phyloP scores from a whole-genome alignment of 1,140 invertebrate species.

The Homalodisca vitripennis region DNA sequence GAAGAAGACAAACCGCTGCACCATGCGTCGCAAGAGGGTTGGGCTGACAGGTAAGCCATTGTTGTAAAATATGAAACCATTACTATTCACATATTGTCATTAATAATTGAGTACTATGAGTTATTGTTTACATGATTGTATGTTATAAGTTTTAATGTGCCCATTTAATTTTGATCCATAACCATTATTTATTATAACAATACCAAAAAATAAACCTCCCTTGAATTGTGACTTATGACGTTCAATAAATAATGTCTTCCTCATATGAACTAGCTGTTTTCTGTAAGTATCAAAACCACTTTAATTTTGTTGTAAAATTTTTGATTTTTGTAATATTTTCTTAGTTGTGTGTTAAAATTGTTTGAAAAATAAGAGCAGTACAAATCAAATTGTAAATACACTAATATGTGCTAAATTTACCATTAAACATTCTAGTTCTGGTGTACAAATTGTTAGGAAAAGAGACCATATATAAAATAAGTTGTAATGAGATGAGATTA shows the following conservation, averaged over 20 bases:
- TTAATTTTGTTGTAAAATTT: too few species aligned
- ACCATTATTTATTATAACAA: background rate
- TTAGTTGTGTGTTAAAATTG: too few species aligned
- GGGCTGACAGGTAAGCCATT: slow-evolving; percentile 61
- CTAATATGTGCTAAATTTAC: background rate
- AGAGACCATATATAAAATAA: background rate
- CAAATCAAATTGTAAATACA: background rate
- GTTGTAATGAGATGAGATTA: background rate
- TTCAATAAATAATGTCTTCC: too few species aligned
- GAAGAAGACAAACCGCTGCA: slow-evolving; percentile 87
- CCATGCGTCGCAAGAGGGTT: slow-evolving; percentile 98
- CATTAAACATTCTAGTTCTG: background rate
- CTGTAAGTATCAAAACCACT: too few species aligned
- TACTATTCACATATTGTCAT: too few species aligned
- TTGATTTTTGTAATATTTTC: too few species aligned
- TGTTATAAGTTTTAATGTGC: background rate
- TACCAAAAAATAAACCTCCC: background rate
- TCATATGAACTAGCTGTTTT: too few species aligned
- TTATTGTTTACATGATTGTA: background rate
- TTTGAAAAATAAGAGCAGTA: too few species aligned
- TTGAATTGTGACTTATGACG: too few species aligned
- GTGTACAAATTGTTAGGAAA: too few species aligned
- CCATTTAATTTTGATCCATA: background rate
- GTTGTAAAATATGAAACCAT: background rate
- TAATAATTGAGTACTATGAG: too few species aligned